A percentile compares a stretch with the other conserved stretches of the same genome.
These are phyloP conservation scores for Meriones unguiculatus DNA, from an alignment of 2,113 vertebrate species.

Conservation along the genomic window DNA sequence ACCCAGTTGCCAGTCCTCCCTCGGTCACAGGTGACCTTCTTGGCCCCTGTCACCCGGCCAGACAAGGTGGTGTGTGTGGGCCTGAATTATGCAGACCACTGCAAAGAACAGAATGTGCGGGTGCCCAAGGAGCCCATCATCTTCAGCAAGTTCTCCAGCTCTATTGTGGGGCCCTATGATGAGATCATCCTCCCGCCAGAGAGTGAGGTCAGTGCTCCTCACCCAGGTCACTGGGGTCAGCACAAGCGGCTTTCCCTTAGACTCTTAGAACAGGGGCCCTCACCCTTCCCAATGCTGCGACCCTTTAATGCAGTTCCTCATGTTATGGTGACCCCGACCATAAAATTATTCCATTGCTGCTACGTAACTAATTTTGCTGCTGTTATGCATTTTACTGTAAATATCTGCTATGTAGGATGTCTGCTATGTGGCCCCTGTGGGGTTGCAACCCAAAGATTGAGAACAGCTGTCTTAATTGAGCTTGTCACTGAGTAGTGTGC, in stretches of 20 bases:
- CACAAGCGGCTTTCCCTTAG: not conserved
- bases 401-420: not conserved
- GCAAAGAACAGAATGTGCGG: slow-evolving; percentile 91
- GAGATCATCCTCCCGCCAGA: slow-evolving; percentile 90
- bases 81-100: slow-evolving; percentile 97
- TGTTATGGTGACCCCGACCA: not conserved
- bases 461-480: not conserved
- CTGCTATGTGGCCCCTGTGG: not conserved
- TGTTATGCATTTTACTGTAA: not conserved
- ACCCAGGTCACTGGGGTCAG: not conserved
- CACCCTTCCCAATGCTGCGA: not conserved
- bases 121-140: slow-evolving; percentile 94
- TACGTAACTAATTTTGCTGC: not conserved
- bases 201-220: slow-evolving; percentile 87
- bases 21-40: slow-evolving; percentile 83
- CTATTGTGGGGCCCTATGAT: slow-evolving; percentile 93
- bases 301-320: not conserved
- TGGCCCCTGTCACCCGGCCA: slow-evolving; percentile 91
- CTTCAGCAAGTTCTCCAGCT: slow-evolving; percentile 97
- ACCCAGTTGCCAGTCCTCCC: slow-evolving; percentile 86
- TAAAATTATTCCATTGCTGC: not conserved
- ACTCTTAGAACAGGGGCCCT: not conserved
- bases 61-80: slow-evolving; percentile 97
- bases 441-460: not conserved
- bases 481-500: not conserved